Conservation (phyloP, 2,113 vertebrate species). For the Apaloderma vittatum region DNA sequence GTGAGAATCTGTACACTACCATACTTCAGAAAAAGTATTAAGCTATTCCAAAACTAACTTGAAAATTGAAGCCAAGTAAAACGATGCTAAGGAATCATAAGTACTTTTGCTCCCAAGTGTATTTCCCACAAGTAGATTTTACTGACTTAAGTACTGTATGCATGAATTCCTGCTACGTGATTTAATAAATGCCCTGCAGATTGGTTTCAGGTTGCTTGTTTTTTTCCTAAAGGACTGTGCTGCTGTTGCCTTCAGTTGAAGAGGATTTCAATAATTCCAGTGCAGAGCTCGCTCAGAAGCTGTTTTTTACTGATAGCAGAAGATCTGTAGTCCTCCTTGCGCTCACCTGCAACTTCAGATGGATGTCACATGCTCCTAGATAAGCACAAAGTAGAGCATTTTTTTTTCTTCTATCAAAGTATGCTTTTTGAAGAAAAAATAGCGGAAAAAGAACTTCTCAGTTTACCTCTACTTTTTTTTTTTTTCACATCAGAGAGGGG, state of each 20-base stretch:
- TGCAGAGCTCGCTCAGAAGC: neutral
- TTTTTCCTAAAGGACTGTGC: neutral
- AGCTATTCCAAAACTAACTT: neutral
- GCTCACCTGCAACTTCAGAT: constrained; percentile 24
- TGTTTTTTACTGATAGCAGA: constrained; percentile 9
- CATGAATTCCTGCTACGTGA: neutral
- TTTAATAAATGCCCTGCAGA: constrained; percentile 5
- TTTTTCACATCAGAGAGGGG: neutral
- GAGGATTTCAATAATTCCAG: constrained; percentile 15
- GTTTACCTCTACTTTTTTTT: neutral
- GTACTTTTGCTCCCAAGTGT: neutral
- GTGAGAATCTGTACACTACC: neutral
- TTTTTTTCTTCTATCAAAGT: neutral
- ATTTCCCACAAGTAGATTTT: neutral
- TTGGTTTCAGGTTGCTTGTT: neutral
- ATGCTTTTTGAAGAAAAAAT: neutral
- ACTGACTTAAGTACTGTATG: neutral
- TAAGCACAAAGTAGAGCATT: neutral
- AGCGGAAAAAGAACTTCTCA: neutral
- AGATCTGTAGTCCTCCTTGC: neutral
- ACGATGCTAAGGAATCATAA: neutral
- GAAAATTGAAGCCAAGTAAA: neutral
- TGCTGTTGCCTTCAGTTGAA: neutral
- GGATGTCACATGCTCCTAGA: neutral
- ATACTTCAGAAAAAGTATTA: neutral